phyloP scores from a whole-genome alignment of 2,113 vertebrate genomes.

The rabbit (Oryctolagus cuniculus) region mOryCun1.1 NC_091436.1:81788501-81789000 shows the following conservation, averaged over 20 bases:
- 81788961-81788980: too few species aligned
- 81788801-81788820: constrained; percentile 6
- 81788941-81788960: too few species aligned
- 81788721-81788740: background rate
- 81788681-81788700: constrained; percentile 33
- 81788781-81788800: constrained; percentile 6
- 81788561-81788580: constrained; percentile 8
- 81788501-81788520: background rate
- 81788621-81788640: background rate
- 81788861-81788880: background rate
- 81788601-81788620: background rate
- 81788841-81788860: constrained; percentile 22
- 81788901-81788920: too few species aligned
- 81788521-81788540: background rate
- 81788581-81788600: constrained; percentile 1
- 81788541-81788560: constrained; percentile 34
- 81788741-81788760: constrained; percentile 24
- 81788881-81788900: too few species aligned
- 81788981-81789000: too few species aligned
- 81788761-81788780: constrained; percentile 24
- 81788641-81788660: constrained; percentile 27
- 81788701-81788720: constrained; percentile 35
- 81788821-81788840: background rate
- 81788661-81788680: background rate
- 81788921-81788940: too few species aligned